Conservation (phyloP, 2,797 vertebrate species). For the Cossypha polioptera region DNA sequence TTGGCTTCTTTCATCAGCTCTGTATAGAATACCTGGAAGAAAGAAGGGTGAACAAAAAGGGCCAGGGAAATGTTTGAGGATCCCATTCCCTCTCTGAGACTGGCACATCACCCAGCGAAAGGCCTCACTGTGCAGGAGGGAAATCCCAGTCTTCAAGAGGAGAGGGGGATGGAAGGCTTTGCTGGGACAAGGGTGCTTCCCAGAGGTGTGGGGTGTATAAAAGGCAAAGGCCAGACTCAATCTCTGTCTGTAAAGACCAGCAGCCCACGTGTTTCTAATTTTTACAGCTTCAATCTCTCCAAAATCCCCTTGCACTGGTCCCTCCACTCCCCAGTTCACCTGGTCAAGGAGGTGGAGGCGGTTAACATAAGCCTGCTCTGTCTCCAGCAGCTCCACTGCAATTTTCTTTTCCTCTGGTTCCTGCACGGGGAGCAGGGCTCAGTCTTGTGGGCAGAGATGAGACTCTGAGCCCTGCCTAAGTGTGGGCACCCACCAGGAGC, state of each 20-base stretch:
- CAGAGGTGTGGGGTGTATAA: not conserved
- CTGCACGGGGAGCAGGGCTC: not conserved
- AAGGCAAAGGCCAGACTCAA: not conserved
- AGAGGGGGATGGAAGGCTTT: not conserved
- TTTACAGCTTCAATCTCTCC: not conserved
- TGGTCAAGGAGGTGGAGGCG: constrained; percentile 88
- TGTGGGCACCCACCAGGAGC: not conserved
- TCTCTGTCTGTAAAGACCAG: not conserved
- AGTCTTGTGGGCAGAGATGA: not conserved
- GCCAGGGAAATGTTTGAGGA: not conserved
- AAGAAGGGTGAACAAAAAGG: not conserved
- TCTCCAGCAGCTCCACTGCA: constrained; percentile 85
- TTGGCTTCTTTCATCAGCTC: constrained; percentile 83
- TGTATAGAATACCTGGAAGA: constrained; percentile 82
- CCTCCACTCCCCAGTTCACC: constrained; percentile 69
- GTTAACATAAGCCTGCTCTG: constrained; percentile 85
- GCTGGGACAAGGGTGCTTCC: not conserved
- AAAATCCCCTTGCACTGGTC: not conserved
- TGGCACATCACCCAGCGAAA: not conserved
- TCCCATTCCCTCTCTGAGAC: not conserved
- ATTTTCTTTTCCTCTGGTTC: constrained; percentile 81
- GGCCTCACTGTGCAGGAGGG: not conserved
- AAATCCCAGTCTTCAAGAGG: not conserved
- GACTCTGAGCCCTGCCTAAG: not conserved
- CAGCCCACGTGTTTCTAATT: accelerated